Evolutionary conservation across 2,888 invertebrate species (phyloP), one percentile per base, ranked within the genome.

Genomic region (Marronus borbonicus): DNA sequence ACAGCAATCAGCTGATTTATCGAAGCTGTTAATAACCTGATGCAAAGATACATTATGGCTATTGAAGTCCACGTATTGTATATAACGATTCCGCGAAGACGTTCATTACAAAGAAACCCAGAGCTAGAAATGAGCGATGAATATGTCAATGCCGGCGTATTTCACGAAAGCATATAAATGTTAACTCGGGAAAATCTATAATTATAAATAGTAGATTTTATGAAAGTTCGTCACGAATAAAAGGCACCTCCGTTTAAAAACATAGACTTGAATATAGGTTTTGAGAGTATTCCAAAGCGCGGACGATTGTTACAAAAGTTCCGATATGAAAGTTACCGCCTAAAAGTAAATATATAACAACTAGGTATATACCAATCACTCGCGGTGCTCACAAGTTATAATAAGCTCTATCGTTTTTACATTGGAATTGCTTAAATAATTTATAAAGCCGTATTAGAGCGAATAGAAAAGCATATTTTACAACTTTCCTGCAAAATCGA

Each of bases 171-270:
- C 14, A 36, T 36, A 39, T 39, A 39, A 64, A 64, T 36, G 36
- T 39, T 64, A 31, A 28, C 28, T 64, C 62, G 5, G 55, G 58
- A 58, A 72, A 72, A 72, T 72, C 70, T 58, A 17, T 72, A 58
- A 72, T 72, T 72, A 72, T 72, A 72, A 58, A 60, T 72, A 58
- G n/a, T 58, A 14, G 31, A 12, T 58, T 58, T 17, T 72, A 68
- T 68, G 68, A 68, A 68, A 68, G 68, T 68, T 17, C 58, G 58
- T 72, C 72, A 72, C 72, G 72, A 72, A 58, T 55, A 17, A 14
- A 72, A 39, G 72, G 14, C 31, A 36, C 31, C 17, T 66, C 44
- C 49, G 44, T 44, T 36, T 20, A 49, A 66, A 66, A 44, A 20
- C 28, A 39, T 3, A 44, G 66, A 44, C 39, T 36, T 17, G 49